Evolutionary conservation across 2,797 vertebrate species (phyloP).

Genomic region (Paramormyrops hopkinsi): DNA sequence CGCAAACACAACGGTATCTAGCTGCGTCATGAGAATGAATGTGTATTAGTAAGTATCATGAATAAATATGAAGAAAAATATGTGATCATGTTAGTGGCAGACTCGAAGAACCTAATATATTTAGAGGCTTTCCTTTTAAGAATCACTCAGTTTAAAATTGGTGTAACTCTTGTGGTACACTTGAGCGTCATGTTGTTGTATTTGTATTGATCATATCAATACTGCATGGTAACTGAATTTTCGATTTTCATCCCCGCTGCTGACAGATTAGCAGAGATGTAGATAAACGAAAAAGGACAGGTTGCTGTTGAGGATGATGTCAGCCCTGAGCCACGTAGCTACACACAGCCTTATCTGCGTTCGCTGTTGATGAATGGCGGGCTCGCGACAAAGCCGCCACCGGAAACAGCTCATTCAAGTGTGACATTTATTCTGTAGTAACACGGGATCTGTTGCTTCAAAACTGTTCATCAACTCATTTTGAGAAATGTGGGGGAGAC

Average conservation of each 20-base stretch:
- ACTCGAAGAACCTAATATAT: neutral
- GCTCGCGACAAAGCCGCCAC: constrained; percentile 58
- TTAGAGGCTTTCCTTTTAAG: neutral
- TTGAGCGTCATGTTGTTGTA: neutral
- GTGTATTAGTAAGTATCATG: neutral
- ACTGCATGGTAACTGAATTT: neutral
- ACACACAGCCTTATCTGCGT: neutral
- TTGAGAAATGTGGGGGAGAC: constrained; percentile 77
- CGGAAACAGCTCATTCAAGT: constrained; percentile 78
- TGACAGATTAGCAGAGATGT: neutral
- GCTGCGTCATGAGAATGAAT: neutral
- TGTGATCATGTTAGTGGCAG: neutral
- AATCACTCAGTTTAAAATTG: neutral
- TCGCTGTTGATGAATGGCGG: constrained; percentile 42
- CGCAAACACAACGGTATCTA: neutral
- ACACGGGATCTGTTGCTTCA: constrained; percentile 82
- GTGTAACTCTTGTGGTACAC: neutral
- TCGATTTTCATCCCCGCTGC: neutral
- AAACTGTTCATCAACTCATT: constrained; percentile 92
- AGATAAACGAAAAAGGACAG: constrained; percentile 10
- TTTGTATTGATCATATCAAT: neutral
- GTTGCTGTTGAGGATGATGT: constrained; percentile 21
- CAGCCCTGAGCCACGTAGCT: constrained; percentile 44
- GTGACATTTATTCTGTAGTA: constrained; percentile 99
- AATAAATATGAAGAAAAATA: neutral